Evolutionary conservation across 2,888 invertebrate species (phyloP).

Genomic region (Zaprionus lineosus): DNA sequence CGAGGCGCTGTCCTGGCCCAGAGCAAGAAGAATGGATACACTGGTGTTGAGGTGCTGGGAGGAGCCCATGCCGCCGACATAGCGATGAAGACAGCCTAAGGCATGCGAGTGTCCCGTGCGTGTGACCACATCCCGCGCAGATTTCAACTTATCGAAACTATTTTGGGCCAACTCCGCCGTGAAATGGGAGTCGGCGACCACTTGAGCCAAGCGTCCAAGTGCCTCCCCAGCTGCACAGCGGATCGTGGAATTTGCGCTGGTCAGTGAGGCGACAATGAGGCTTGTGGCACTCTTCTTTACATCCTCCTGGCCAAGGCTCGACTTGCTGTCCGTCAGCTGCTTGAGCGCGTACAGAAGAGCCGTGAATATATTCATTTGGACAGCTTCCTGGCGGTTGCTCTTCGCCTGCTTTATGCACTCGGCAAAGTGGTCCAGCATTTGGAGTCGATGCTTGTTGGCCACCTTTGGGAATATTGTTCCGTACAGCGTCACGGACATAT

Average conservation of each 20-base stretch:
- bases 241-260: conserved; percentile 89
- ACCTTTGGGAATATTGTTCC: conserved; percentile 97
- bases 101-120: conserved; percentile 95
- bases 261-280: conserved; percentile 90
- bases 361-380: conserved; percentile 97
- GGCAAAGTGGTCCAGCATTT: conserved; percentile 98
- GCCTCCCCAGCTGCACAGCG: conserved; percentile 98
- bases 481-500: conserved; percentile 95
- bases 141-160: conserved; percentile 93
- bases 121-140: conserved; percentile 93
- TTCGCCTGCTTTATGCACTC: conserved; percentile 97
- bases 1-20: conserved; percentile 96
- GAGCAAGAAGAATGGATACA: conserved; percentile 95
- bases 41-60: conserved; percentile 97
- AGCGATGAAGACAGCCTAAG: conserved; percentile 97
- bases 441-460: conserved; percentile 96
- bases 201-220: conserved; percentile 95
- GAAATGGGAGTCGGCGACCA: conserved; percentile 92
- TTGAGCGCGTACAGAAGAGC: conserved; percentile 95
- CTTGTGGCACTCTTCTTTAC: conserved; percentile 92
- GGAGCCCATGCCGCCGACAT: conserved; percentile 97
- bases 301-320: conserved; percentile 92
- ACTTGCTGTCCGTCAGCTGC: conserved; percentile 93
- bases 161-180: conserved; percentile 95
- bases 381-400: conserved; percentile 95